Percentiles rank a stretch among this genome's conserved stretches.
Conservation (phyloP, 2,113 vertebrate species). For the Chroicocephalus ridibundus region DNA sequence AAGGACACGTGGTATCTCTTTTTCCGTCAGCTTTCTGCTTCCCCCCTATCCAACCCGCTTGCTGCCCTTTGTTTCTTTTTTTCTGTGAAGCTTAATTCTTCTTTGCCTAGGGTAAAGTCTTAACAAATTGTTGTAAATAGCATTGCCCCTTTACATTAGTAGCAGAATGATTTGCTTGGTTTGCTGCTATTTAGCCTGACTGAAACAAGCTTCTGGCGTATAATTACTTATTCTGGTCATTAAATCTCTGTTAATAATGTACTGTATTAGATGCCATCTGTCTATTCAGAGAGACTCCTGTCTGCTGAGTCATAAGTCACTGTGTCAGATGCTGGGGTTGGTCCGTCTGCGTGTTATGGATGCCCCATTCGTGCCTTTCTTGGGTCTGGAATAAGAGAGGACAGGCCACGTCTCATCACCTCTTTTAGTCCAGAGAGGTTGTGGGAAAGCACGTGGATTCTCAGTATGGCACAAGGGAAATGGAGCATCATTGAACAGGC, state of each 20-base stretch:
- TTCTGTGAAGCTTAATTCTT: neutral
- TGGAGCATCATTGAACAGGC: accelerated
- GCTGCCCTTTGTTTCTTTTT: neutral
- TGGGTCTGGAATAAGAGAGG: neutral
- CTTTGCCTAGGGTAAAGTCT: neutral
- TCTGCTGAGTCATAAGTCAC: neutral
- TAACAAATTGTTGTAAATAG: neutral
- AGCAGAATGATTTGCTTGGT: neutral
- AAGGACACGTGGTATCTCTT: neutral
- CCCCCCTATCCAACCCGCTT: accelerated
- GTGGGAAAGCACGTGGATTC: neutral
- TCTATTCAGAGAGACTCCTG: neutral
- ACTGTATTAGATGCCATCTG: neutral
- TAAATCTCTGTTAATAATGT: neutral
- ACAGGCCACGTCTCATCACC: neutral
- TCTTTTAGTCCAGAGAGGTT: neutral
- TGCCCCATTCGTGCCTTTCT: neutral
- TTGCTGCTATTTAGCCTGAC: neutral
- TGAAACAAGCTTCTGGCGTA: slow-evolving; percentile 1
- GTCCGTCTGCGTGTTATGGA: neutral
- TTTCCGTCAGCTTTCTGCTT: neutral
- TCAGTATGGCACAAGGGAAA: neutral
- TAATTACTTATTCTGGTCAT: slow-evolving; percentile 27
- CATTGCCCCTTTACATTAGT: neutral
- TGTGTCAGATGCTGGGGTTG: neutral